Conservation (phyloP, 2,113 vertebrate genomes). For the Heterotis niloticus region DNA sequence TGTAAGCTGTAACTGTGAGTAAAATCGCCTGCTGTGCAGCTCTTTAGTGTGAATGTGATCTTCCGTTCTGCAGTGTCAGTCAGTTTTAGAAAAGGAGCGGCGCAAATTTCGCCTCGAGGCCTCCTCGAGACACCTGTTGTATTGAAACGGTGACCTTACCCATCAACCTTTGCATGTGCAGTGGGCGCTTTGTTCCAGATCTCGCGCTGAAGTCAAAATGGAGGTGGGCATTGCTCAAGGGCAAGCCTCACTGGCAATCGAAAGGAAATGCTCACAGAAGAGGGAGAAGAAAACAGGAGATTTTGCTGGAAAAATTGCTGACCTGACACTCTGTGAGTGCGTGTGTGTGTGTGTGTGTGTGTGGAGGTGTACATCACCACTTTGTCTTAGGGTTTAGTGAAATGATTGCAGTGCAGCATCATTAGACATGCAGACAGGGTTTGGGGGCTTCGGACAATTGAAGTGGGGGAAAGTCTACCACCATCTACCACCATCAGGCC, state of each 20-base stretch:
- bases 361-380: too few relatives aligned
- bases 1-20: neutral
- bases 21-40: neutral
- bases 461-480: too few relatives aligned
- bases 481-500: too few relatives aligned
- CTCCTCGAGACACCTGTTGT: neutral
- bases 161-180: neutral
- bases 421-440: too few relatives aligned
- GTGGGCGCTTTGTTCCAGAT: neutral
- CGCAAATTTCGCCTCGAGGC: neutral
- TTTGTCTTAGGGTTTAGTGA: too few relatives aligned
- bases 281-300: slow-evolving; percentile 1
- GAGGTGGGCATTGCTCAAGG: neutral
- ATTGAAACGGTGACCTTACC: slow-evolving; percentile 9
- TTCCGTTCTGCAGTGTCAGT: neutral
- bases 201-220: neutral
- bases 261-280: neutral
- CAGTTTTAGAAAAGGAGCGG: neutral
- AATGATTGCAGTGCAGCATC: too few relatives aligned
- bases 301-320: slow-evolving; percentile 9
- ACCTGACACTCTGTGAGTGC: neutral
- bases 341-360: neutral
- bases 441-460: too few relatives aligned
- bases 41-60: neutral
- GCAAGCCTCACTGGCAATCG: neutral